Base-by-base conservation (phyloP, 2,113 vertebrate genomes). In the Marmota monax region DNA sequence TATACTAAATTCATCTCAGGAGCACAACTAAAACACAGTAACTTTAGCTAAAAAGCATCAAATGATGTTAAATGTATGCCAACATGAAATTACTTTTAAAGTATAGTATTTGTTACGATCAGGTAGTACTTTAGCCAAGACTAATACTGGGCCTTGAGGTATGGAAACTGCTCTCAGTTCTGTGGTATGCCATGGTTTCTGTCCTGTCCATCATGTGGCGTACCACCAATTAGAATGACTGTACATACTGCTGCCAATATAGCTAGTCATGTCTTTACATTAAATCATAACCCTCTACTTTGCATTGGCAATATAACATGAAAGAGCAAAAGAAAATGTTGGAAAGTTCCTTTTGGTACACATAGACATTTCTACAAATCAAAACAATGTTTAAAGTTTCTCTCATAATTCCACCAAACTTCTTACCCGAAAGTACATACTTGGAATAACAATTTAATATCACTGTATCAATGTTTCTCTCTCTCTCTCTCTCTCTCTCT, bases 71-170 rank as follows among this genome's bases (percentile, higher is more conserved):
- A 74, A 88, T 53, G 6, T 78, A 91, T 32, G 73, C 63, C 58
- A 95, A 83, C 11, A 61, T 67, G 5, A 96, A 96, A 96, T 92
- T 86, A 90, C 77, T 89, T 96, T 65, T 83, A 91, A 92, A 97
- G 82, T 77, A 80, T 2, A 77, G 37, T 27, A 82, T 93, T 85
- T 83, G 56, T 83, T 45, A 86, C 70, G 70, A 78, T 86, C 25
- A 58, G n/a, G 37, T 48, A 83, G 56, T 90, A 25, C 48, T 74
- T 95, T 95, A 48, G 48, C 92, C 95, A 97, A 96, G 72, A 93
- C 86, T 77, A 96, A 93, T 53, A 80, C 13, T 88, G 65, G 67
- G 76, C 18, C 48, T 77, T 0, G 29, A n/a, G 72, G 18, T 51
- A 72, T n/a, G 92, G 84, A 95, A 96, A 88, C 34, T 53, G 22